phyloP scores from a whole-genome alignment of 2,797 vertebrate species.

The Hephaestus fuliginosus region DNA sequence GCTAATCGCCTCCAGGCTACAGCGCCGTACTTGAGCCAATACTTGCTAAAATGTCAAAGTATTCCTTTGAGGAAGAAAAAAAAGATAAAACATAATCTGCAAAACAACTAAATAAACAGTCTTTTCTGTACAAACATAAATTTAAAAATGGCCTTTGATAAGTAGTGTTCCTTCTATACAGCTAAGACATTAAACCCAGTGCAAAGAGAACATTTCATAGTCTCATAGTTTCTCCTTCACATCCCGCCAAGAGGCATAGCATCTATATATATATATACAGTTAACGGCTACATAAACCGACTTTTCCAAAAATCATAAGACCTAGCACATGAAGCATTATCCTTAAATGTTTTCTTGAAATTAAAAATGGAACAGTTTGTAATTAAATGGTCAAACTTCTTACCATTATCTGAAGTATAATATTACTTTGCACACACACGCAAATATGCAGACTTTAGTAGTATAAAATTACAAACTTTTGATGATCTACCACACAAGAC shows the following conservation, averaged over 20 bases:
- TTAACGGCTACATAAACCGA: slow-evolving; percentile 66
- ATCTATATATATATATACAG: slow-evolving; percentile 55
- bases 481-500: background rate
- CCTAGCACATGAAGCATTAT: background rate
- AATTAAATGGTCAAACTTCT: background rate
- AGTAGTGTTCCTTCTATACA: slow-evolving; percentile 73
- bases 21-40: background rate
- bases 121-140: slow-evolving; percentile 56
- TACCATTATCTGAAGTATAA: background rate
- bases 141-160: slow-evolving; percentile 41
- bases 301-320: slow-evolving; percentile 16
- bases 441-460: background rate
- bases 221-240: slow-evolving; percentile 71
- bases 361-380: background rate
- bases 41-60: slow-evolving; percentile 6
- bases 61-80: slow-evolving; percentile 26
- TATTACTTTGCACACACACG: background rate
- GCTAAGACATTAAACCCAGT: slow-evolving; percentile 79
- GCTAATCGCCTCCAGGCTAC: background rate
- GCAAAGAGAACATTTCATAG: slow-evolving; percentile 82
- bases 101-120: slow-evolving; percentile 24
- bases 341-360: background rate
- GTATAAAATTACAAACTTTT: slow-evolving; percentile 11
- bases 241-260: slow-evolving; percentile 46
- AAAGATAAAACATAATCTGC: slow-evolving; percentile 25